Base-by-base conservation (phyloP, 1,140 invertebrate species). In the Ostrea edulis region DNA sequence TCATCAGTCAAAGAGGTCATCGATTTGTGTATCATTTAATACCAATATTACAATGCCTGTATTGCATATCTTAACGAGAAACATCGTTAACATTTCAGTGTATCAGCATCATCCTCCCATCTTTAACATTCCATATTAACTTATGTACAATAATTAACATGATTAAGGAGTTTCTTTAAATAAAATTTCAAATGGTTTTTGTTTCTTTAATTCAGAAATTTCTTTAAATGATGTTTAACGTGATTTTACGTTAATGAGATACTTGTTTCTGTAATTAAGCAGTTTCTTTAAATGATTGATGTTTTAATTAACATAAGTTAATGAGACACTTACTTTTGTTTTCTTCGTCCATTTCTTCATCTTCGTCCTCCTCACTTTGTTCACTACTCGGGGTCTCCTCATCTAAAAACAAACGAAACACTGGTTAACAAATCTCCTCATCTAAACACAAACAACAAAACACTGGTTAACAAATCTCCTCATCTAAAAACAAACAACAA, bases 311-410 rank as follows among this genome's bases (percentile, higher is more conserved):
- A 20, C 22, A 0, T n/a, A 17, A n/a, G 2, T n/a, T 8, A n/a
- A 65, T 8, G 20, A n/a, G 53, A 54, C 7, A 22, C 62, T n/a
- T 65, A 65, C 62, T 68, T 68, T 68, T 22, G 8, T 8, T 25
- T 68, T 68, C 65, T 12, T 77, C 68, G 11, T 77, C 68, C 25
- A 77, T 77, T 12, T 77, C 68, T 25, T 71, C 68, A 14, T 77
- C 68, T 35, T 77, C 68, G 2, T 77, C 68, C 8, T 77, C 29
- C 11, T 77, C 68, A 14, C 68, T 77, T 29, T 44, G 68, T 77
- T 77, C 68, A 77, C 68, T 77, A 14, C 29, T 35, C 1, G 22
- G 25, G 1, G 25, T 14, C 35, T 77, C 68, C 14, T 77, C 68
- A 77, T 77, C 68, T 77, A 44, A n/a, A 71, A 29, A 71, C 25